phyloP scores from a whole-genome alignment of 2,797 vertebrate species.

The Melanogrammus aeglefinus region DNA sequence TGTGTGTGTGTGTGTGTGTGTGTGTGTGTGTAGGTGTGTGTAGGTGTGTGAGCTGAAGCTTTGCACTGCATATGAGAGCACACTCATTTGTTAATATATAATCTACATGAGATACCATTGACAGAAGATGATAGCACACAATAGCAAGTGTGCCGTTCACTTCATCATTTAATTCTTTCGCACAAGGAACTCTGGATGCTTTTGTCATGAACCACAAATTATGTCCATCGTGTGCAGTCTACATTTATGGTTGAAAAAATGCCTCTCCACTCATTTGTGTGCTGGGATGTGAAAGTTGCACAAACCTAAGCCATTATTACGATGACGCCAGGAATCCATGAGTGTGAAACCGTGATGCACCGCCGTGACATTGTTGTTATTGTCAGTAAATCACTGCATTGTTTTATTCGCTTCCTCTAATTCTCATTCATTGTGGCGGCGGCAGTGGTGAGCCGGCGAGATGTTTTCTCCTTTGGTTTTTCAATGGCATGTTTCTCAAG shows the following conservation, averaged over 20 bases:
- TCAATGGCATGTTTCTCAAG: slow-evolving; percentile 56
- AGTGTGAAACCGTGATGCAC: slow-evolving; percentile 46
- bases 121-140: no score
- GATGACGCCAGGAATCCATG: slow-evolving; percentile 58
- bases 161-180: no score
- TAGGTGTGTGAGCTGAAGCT: no score
- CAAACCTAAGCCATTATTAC: slow-evolving; percentile 13
- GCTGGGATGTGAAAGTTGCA: not conserved
- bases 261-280: not conserved
- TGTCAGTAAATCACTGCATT: slow-evolving; percentile 65
- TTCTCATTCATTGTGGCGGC: slow-evolving; percentile 49
- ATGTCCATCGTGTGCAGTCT: no score
- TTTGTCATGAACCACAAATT: no score
- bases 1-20: no score
- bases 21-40: no score
- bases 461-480: slow-evolving; percentile 54
- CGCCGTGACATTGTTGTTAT: slow-evolving; percentile 50
- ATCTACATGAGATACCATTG: no score
- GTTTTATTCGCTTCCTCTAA: slow-evolving; percentile 63
- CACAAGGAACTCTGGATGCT: no score
- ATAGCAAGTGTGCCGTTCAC: no score
- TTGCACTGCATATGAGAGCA: no score
- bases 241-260: not conserved
- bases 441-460: slow-evolving; percentile 44
- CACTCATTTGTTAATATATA: no score